Conservation (phyloP, 2,888 invertebrate species). For the Heliothis peltigera region DNA sequence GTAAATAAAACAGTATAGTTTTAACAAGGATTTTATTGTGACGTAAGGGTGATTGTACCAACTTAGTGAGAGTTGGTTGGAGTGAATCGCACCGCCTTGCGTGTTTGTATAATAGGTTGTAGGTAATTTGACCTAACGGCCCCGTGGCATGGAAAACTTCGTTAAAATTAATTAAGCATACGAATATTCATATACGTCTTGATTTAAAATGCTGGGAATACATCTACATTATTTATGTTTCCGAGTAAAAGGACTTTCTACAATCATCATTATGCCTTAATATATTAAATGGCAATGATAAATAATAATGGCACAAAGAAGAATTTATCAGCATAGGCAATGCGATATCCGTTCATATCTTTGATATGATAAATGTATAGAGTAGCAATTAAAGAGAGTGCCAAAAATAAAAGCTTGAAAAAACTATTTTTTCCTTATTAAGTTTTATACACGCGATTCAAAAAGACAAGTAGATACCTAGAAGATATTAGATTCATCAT, state of each 20-base stretch:
- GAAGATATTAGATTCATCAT: no score
- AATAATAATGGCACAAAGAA: no score
- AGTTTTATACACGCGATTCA: no score
- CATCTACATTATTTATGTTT: conserved; percentile 19
- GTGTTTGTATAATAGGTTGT: conserved; percentile 73
- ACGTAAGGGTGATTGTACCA: conserved; percentile 38
- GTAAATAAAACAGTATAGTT: conserved; percentile 45
- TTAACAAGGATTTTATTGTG: conserved; percentile 42
- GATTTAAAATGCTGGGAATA: conserved; percentile 35
- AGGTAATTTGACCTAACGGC: conserved; percentile 67
- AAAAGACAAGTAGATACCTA: no score
- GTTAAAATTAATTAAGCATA: conserved; percentile 66
- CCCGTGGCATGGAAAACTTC: conserved; percentile 68
- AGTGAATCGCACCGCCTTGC: conserved; percentile 66
- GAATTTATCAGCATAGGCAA: no score
- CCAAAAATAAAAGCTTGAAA: no score
- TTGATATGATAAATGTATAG: no score
- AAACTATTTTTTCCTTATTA: no score
- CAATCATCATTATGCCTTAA: no score
- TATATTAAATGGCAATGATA: no score
- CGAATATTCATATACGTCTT: conserved; percentile 50
- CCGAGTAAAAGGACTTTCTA: background rate
- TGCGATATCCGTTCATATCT: no score
- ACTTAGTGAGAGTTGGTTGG: conserved; percentile 58
- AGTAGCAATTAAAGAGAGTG: no score